Evolutionary conservation across 2,113 vertebrate genomes (phyloP).

Genomic region (Thinocorus orbignyianus): DNA sequence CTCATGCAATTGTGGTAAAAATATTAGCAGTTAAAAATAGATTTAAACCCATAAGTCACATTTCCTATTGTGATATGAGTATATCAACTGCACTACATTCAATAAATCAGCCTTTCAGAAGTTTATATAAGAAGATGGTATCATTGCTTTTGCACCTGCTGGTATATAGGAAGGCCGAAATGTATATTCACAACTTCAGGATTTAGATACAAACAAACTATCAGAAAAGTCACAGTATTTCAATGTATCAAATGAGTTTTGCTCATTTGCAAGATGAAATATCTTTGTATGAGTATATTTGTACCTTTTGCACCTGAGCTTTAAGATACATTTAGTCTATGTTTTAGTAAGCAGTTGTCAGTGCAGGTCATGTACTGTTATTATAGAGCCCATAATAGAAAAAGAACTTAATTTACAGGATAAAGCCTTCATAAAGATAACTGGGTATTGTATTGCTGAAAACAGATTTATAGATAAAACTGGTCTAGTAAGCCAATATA

Average conservation of each 20-base stretch:
- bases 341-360: neutral
- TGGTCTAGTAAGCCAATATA: neutral
- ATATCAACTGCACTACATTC: neutral
- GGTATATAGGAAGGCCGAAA: neutral
- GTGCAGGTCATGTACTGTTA: neutral
- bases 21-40: neutral
- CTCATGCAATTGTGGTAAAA: neutral
- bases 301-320: neutral
- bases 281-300: neutral
- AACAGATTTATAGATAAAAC: slow-evolving; percentile 27
- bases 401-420: neutral
- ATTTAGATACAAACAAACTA: neutral
- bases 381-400: neutral
- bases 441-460: neutral
- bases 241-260: neutral
- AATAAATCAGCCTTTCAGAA: neutral
- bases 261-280: neutral
- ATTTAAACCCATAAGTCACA: neutral
- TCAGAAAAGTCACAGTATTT: neutral
- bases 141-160: neutral
- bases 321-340: neutral
- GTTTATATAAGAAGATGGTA: neutral
- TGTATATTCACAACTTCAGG: neutral
- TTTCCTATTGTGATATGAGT: neutral
- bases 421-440: slow-evolving; percentile 11